A percentile compares a stretch with the other conserved stretches of the same genome.
Conservation (phyloP, 2,888 invertebrate species). For the Branchipolynoe longqiensis region DNA sequence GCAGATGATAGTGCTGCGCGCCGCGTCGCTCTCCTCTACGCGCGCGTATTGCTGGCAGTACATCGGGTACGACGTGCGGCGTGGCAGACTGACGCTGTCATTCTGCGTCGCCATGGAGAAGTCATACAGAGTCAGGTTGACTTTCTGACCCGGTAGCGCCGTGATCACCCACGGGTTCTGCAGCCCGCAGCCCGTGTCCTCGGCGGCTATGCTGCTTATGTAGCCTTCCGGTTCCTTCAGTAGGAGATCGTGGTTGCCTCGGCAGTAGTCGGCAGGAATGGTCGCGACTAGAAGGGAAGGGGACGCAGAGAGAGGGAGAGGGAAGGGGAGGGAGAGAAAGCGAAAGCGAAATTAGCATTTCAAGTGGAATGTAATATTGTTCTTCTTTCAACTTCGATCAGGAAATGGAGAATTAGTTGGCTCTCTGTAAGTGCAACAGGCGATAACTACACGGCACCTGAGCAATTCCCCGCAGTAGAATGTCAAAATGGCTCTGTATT, state of each 20-base stretch:
- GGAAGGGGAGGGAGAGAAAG: too few species aligned
- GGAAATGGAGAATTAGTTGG: too few species aligned
- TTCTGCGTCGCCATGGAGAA: constrained; percentile 56
- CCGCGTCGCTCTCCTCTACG: constrained; percentile 58
- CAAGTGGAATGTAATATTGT: too few species aligned
- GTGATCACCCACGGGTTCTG: constrained; percentile 55
- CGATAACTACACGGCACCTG: too few species aligned
- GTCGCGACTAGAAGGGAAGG: constrained; percentile 38
- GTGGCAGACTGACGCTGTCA: constrained; percentile 26
- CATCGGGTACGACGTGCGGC: constrained; percentile 36
- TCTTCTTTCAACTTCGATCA: too few species aligned
- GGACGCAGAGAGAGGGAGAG: too few species aligned
- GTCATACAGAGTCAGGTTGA: constrained; percentile 58
- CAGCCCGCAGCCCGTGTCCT: constrained; percentile 55
- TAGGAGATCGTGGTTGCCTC: constrained; percentile 35
- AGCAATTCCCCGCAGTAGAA: too few species aligned
- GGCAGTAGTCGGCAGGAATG: constrained; percentile 44
- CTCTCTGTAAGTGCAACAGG: too few species aligned
- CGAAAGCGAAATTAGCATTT: too few species aligned
- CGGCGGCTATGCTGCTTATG: constrained; percentile 44
- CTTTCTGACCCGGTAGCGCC: constrained; percentile 54
- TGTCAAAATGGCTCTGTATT: too few species aligned
- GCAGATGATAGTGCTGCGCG: constrained; percentile 61
- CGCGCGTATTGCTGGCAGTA: constrained; percentile 59
- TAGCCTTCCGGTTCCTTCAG: constrained; percentile 51